Conservation (phyloP, 1,140 invertebrate genomes). For the Riptortus pedestris region DNA sequence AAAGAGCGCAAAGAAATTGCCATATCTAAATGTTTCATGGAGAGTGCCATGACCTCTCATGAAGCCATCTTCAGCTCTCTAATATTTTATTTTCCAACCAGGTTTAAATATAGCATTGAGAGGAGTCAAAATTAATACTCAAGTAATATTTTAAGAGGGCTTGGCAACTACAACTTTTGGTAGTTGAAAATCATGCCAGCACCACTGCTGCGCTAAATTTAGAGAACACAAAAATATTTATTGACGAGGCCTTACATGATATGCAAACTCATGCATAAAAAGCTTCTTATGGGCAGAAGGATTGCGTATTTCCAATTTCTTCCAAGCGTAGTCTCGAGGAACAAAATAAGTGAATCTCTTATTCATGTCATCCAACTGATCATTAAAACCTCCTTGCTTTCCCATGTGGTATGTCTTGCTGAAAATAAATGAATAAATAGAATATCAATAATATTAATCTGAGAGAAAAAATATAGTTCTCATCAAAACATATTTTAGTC, state of each 20-base stretch:
- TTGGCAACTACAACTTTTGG: no score
- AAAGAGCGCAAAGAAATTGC: no score
- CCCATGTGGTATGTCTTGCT: constrained; percentile 68
- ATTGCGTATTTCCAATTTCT: constrained; percentile 52
- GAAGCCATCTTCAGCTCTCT: no score
- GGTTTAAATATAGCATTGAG: no score
- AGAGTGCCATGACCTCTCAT: no score
- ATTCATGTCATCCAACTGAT: constrained; percentile 59
- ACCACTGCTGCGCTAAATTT: no score
- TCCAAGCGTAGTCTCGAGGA: constrained; percentile 77
- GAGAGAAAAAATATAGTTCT: not conserved
- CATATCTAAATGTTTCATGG: no score
- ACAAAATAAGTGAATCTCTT: constrained; percentile 86
- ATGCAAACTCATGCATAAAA: constrained; percentile 66
- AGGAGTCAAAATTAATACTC: no score
- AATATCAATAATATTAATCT: not conserved
- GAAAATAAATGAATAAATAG: constrained; percentile 34
- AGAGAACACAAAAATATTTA: no score
- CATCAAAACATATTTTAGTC: not conserved
- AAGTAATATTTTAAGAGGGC: no score
- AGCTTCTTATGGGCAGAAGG: constrained; percentile 72
- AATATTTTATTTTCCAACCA: no score
- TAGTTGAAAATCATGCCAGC: no score
- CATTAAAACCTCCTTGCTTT: constrained; percentile 60
- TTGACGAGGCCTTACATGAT: constrained; percentile 74